Conservation (phyloP, 2,797 vertebrate genomes). For the Paratrypauchen microcephalus region DNA sequence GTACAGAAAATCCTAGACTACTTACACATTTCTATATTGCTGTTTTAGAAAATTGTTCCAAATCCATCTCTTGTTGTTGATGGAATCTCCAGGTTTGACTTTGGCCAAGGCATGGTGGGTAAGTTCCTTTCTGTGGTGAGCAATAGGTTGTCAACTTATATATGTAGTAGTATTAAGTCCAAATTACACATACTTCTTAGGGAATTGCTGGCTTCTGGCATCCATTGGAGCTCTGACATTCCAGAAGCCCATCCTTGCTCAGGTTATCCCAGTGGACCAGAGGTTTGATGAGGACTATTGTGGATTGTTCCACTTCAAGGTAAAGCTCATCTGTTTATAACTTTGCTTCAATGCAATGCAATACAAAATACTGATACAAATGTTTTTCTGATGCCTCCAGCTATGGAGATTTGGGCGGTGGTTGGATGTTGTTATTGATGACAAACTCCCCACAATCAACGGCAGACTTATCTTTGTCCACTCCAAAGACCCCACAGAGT, state of each 20-base stretch:
- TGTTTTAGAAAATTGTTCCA: slow-evolving; percentile 51
- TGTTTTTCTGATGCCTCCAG: not conserved
- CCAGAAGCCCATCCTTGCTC: slow-evolving; percentile 4
- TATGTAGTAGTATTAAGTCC: not conserved
- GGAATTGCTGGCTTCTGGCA: slow-evolving; percentile 27
- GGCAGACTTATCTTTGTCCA: slow-evolving; percentile 13
- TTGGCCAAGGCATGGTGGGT: slow-evolving; percentile 66
- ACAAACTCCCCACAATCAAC: slow-evolving; percentile 17
- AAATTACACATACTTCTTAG: not conserved
- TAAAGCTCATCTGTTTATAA: not conserved
- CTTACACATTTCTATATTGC: slow-evolving; percentile 3
- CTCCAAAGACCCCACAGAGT: slow-evolving; percentile 68
- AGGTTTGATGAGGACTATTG: slow-evolving; percentile 7
- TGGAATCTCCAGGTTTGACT: slow-evolving; percentile 69
- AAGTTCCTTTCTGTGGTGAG: slow-evolving; percentile 12
- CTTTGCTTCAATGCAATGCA: not conserved
- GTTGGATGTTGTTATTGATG: slow-evolving; percentile 27
- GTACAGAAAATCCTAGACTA: not conserved
- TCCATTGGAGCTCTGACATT: slow-evolving; percentile 15
- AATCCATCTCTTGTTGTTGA: slow-evolving; percentile 52
- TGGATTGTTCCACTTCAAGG: slow-evolving; percentile 25
- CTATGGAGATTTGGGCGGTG: slow-evolving; percentile 37
- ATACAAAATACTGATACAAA: not conserved
- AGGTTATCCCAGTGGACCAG: slow-evolving; percentile 20
- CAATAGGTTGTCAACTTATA: not conserved